Percentiles rank a stretch among this genome's conserved stretches.
phyloP scores from a whole-genome alignment of 2,888 invertebrate species.

The Rhabditoides inermis region DNA sequence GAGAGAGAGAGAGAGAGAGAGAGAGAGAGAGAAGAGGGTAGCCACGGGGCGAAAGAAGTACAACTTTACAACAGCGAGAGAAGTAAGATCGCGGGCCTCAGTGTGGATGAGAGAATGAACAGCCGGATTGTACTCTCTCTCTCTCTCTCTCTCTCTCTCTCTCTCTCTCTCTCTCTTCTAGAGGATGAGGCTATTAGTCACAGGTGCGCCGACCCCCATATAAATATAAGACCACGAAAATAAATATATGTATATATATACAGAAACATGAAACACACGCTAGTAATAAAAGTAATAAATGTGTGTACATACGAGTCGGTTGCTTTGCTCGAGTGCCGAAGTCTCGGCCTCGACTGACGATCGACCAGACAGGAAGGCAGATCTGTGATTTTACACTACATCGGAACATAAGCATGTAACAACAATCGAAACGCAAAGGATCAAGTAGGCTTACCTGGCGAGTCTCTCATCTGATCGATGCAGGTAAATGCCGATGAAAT shows the following conservation, averaged over 20 bases:
- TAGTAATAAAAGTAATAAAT: no score
- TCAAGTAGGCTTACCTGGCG: slow-evolving; percentile 27
- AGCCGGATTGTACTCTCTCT: no score
- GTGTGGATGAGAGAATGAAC: background rate
- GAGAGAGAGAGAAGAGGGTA: background rate
- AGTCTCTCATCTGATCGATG: slow-evolving; percentile 32
- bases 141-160: no score
- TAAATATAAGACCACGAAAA: no score
- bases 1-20: background rate
- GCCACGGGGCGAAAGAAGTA: background rate
- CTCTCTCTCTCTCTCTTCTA: no score
- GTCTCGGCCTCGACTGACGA: slow-evolving; percentile 31
- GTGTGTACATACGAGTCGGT: slow-evolving; percentile 29
- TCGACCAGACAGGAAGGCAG: slow-evolving; percentile 26
- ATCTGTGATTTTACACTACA: background rate
- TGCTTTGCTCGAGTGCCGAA: slow-evolving; percentile 24
- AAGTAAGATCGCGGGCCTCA: background rate
- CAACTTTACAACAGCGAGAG: background rate
- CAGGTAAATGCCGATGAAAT: slow-evolving; percentile 45
- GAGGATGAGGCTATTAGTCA: no score
- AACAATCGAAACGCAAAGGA: no score
- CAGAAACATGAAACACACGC: no score
- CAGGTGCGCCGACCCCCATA: no score
- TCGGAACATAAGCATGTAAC: background rate
- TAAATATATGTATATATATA: no score